These are phyloP conservation scores for Cataglyphis livida DNA, from an alignment of 2,888 invertebrate genomes.

Conservation along the genomic window DNA sequence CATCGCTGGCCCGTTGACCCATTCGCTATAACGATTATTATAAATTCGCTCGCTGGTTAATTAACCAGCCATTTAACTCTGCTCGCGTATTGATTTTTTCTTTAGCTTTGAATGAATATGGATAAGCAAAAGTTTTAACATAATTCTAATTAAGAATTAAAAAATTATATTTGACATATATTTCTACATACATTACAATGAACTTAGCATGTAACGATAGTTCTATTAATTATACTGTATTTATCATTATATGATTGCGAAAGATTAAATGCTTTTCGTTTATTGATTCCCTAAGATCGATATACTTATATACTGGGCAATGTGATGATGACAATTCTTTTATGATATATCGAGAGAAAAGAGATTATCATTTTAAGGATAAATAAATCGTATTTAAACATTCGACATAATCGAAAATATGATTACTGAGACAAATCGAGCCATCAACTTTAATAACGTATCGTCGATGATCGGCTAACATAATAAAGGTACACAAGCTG, in stretches of 20 bases:
- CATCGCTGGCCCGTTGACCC: constrained; percentile 52
- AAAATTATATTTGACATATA: neutral
- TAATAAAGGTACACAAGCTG: constrained; percentile 69
- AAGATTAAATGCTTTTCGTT: constrained; percentile 12
- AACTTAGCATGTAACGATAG: neutral
- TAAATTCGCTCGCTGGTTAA: constrained; percentile 23
- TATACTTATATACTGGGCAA: neutral
- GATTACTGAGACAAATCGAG: constrained; percentile 49
- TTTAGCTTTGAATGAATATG: neutral
- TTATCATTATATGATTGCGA: neutral
- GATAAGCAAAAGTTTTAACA: neutral
- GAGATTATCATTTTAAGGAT: neutral
- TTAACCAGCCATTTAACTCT: neutral
- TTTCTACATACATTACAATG: neutral
- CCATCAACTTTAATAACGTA: constrained; percentile 41
- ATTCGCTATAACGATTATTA: constrained; percentile 34
- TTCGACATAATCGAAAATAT: constrained; percentile 3
- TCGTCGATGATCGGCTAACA: constrained; percentile 66
- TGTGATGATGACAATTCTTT: neutral
- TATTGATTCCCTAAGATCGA: constrained; percentile 1
- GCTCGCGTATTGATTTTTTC: neutral
- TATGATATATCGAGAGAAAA: neutral
- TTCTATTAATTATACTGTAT: neutral
- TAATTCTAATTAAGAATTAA: neutral
- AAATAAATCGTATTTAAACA: neutral